These are phyloP conservation scores for Calephelis nemesis DNA, from an alignment of 1,140 invertebrate species.

Conservation along the genomic window DNA sequence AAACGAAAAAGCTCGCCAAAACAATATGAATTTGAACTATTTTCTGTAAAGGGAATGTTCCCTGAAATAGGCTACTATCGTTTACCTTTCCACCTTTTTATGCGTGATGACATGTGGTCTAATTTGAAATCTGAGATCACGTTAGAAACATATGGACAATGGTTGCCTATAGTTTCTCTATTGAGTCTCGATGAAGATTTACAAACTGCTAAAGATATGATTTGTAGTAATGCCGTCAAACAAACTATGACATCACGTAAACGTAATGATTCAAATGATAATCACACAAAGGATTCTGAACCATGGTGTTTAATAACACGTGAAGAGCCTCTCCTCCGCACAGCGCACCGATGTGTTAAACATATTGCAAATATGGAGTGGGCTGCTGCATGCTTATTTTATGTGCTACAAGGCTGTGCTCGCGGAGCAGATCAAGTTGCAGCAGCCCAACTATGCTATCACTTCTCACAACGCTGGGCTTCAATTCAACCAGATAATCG, in stretches of 20 bases:
- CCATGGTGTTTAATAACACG: slow-evolving; percentile 59
- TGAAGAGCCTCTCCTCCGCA: slow-evolving; percentile 65
- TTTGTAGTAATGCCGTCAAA: slow-evolving; percentile 75
- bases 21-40: slow-evolving; percentile 75
- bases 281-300: slow-evolving; percentile 51
- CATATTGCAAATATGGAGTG: slow-evolving; percentile 77
- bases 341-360: slow-evolving; percentile 71
- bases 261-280: slow-evolving; percentile 43
- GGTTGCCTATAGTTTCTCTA: slow-evolving; percentile 68
- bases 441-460: slow-evolving; percentile 80
- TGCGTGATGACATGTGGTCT: slow-evolving; percentile 73
- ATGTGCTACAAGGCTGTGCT: slow-evolving; percentile 72
- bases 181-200: slow-evolving; percentile 62
- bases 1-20: slow-evolving; percentile 65
- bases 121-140: slow-evolving; percentile 77
- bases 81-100: slow-evolving; percentile 72
- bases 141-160: slow-evolving; percentile 71
- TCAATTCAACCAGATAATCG: slow-evolving; percentile 73
- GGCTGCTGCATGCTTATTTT: slow-evolving; percentile 76
- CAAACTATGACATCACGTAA: slow-evolving; percentile 74
- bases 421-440: slow-evolving; percentile 81
- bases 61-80: slow-evolving; percentile 74
- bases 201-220: slow-evolving; percentile 74
- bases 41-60: slow-evolving; percentile 74
- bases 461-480: slow-evolving; percentile 78